These are phyloP conservation scores for Ophioninae sp. DNA, from an alignment of 2,888 invertebrate species.

Conservation along the genomic window DNA sequence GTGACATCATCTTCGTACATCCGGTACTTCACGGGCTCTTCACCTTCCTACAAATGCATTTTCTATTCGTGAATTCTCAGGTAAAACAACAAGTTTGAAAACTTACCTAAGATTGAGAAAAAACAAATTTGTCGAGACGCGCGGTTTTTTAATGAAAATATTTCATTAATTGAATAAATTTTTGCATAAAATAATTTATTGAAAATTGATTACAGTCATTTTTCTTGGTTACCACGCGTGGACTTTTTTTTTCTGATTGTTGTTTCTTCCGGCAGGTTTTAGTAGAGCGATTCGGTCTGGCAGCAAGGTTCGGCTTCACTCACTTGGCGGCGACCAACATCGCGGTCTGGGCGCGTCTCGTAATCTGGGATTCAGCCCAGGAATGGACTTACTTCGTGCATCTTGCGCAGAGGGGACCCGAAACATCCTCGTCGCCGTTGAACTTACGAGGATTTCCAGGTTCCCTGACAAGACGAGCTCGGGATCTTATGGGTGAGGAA, in stretches of 20 bases:
- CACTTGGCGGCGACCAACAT: conserved; percentile 83
- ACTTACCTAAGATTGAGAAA: not conserved
- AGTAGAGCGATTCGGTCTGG: conserved; percentile 82
- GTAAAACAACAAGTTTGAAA: conserved; percentile 70
- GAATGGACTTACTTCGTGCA: conserved; percentile 82
- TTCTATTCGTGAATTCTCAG: conserved; percentile 83
- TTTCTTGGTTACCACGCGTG: not conserved
- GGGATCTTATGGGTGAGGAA: conserved; percentile 75
- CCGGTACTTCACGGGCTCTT: conserved; percentile 83
- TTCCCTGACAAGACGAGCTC: conserved; percentile 76
- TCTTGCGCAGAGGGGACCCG: conserved; percentile 77
- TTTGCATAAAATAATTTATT: no score
- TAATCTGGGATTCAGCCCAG: conserved; percentile 83
- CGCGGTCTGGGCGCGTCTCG: conserved; percentile 82
- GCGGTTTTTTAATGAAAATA: no score
- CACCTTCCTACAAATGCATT: conserved; percentile 84
- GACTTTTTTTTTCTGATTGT: no score
- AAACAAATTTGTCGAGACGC: not conserved
- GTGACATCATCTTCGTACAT: conserved; percentile 82
- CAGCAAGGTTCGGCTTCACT: conserved; percentile 83
- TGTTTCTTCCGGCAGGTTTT: conserved; percentile 78
- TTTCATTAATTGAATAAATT: no score
- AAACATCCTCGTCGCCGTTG: conserved; percentile 78
- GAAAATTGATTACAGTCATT: no score
- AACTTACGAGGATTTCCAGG: conserved; percentile 80